phyloP scores from a whole-genome alignment of 2,113 vertebrate genomes.

The Pheucticus melanocephalus region DNA sequence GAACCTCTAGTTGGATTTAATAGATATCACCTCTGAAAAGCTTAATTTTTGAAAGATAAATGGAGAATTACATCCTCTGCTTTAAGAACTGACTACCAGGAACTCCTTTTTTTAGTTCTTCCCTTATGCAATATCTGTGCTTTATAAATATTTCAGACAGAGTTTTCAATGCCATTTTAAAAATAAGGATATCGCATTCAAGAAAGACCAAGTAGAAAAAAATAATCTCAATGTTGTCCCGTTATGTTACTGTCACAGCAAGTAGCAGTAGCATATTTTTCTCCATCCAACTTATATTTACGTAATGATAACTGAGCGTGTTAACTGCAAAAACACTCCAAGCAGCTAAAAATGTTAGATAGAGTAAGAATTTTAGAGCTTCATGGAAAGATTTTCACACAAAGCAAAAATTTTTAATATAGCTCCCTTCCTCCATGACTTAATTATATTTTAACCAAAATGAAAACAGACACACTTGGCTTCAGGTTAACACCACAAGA shows the following conservation, averaged over 20 bases:
- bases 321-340: not conserved
- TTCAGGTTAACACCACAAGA: not conserved
- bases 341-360: not conserved
- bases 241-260: slow-evolving; percentile 9
- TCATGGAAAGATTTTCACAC: not conserved
- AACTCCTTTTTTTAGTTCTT: not conserved
- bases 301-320: not conserved
- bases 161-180: not conserved
- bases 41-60: not conserved
- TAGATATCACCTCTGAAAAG: not conserved
- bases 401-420: not conserved
- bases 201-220: not conserved
- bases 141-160: slow-evolving; percentile 43
- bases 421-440: not conserved
- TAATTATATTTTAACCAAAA: not conserved
- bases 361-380: not conserved
- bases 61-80: not conserved
- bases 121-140: not conserved
- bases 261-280: not conserved
- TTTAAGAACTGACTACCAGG: not conserved
- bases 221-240: not conserved
- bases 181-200: not conserved
- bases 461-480: not conserved
- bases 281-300: not conserved
- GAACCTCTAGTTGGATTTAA: not conserved